Evolutionary conservation across 2,113 vertebrate species (phyloP), one percentile per base, ranked within the genome.

Genomic region (Lophius piscatorius): DNA sequence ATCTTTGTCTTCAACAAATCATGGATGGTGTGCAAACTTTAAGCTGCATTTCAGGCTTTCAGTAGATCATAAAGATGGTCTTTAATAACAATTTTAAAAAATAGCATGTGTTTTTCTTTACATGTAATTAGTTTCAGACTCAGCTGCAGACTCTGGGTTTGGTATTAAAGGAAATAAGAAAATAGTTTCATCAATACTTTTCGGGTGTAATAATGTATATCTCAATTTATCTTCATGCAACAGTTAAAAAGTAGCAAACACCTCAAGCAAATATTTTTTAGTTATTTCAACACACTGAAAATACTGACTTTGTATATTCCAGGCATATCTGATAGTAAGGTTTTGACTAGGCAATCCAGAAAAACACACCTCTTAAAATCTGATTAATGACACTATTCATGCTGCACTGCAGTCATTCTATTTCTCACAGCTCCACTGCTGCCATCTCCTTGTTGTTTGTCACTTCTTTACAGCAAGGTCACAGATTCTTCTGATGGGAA

Each of bases 391-490:
- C 34, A 17, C 47, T 31, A 42, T 42, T 71, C 44, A 4, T 41
- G 47, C 29, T 33, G 51, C 42, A 29, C 49, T 52, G 40, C 50
- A 35, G 42, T 4, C 26, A 50, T 31, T 54, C 21, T 31, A 46
- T 40, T 41, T 11, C 45, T 41, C 39, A 22, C 28, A 28, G 9
- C 11, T 31, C 29, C 26, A 5, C 8, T 28, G 26, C 0, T 31
- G 65, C 22, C 64, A 34, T 61, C 38, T 49, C 24, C 50, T 42
- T 22, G 20, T 56, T 36, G 39, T 45, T 31, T 58, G 67, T 77
- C 68, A 55, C 65, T 55, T 64, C 41, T 28, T 29, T 23, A 42
- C 33, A 55, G 34, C 65, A 42, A 63, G 69, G 62, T 83, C 68
- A 40, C 57, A 11, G 33, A 64, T 68, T 67, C 55, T 12, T 59